A percentile compares a stretch with the other conserved stretches of the same genome.
phyloP scores from a whole-genome alignment of 2,797 vertebrate genomes.

The Sebastes oblongus region DNA sequence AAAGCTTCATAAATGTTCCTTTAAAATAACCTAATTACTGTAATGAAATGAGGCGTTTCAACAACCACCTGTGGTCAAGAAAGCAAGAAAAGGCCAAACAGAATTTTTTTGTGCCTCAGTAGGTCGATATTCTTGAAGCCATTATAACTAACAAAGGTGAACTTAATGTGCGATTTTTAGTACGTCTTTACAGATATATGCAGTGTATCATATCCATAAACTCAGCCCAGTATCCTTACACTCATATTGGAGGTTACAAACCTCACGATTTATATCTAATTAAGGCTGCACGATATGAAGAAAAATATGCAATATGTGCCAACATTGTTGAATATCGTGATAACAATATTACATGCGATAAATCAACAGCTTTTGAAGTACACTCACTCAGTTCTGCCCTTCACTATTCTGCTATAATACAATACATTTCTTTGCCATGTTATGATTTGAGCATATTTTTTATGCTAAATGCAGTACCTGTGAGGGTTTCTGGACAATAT shows the following conservation, averaged over 20 bases:
- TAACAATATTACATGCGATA: neutral
- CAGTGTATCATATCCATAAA: neutral
- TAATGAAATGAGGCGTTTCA: neutral
- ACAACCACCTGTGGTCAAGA: neutral
- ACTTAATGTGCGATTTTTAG: neutral
- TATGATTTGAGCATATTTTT: no score
- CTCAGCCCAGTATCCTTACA: neutral
- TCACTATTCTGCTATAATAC: neutral
- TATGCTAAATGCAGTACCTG: no score
- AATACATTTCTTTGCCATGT: neutral
- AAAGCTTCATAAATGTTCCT: conserved; percentile 13
- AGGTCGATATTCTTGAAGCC: neutral
- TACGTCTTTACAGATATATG: neutral
- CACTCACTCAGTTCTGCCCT: neutral
- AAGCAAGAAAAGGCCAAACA: neutral
- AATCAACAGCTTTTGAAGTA: neutral
- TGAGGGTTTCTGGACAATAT: no score
- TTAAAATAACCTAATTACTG: neutral
- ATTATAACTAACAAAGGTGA: neutral
- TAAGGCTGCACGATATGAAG: neutral
- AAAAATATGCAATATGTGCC: neutral
- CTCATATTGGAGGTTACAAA: neutral
- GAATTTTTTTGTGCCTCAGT: neutral
- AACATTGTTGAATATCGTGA: neutral
- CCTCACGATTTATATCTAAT: neutral